Evolutionary conservation across 2,797 vertebrate species (phyloP), one percentile per base, ranked within the genome.

Genomic region (Jordanella pulchra): DNA sequence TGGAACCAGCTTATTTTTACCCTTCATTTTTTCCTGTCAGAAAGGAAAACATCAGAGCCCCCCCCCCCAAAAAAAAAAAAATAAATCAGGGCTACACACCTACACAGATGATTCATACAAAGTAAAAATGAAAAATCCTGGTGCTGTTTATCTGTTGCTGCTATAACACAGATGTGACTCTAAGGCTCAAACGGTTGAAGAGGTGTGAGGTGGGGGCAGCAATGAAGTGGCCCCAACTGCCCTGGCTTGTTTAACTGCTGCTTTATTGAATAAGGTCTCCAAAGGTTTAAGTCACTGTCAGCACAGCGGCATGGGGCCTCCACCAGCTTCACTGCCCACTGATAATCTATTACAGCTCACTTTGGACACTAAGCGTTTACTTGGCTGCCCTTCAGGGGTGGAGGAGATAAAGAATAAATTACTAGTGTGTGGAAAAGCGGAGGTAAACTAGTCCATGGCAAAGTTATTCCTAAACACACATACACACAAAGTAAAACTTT

Each of bases 1-100:
- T 10, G 96, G 97, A n/a, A 98, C 97, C 83, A 99, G 92, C 84
- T 99, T 99, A 89, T 99, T 99, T 84, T 99, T 99, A 80, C 97
- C 96, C 90, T 99, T 99, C 98, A 99, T 99, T 90, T 99, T 99
- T 82, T 99, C 98, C 98, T 99, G 23, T 89, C 77, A 25, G 78
- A 82, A 55, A 82, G 75, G 47, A 87, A 77, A 86, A 76, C 67
- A 84, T 84, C 73, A 81, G 73, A 85, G 5, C 35, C 35, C n/a
- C n/a, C n/a, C n/a, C n/a, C n/a, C 35, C 50, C 70, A 73, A 68
- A 78, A 82, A 17, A n/a, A 9, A 69, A 79, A 79, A 12, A 23
- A 15, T 73, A 85, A 63, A 55, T 63, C 18, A 12, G 78, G 11
- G 75, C 79, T 79, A 10, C 77, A 89, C 88, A 85, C 90, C 89